Conservation (phyloP, 2,113 vertebrate species). For the Danio rerio region GRCz12tu NC_133180.1:7350001-7350500, state of each 20-base stretch:
- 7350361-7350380: no score
- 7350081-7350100: background rate
- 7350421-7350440: no score
- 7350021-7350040: background rate
- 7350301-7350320: no score
- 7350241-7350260: background rate
- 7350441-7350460: no score
- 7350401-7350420: no score
- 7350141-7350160: background rate
- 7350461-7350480: no score
- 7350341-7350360: no score
- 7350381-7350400: no score
- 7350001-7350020: background rate
- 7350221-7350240: background rate
- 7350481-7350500: no score
- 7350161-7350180: background rate
- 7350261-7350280: background rate
- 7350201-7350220: background rate
- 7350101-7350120: background rate
- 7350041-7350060: background rate
- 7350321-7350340: no score
- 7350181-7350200: background rate
- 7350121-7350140: background rate
- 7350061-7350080: background rate
- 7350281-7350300: background rate